Base-by-base conservation (phyloP, 53 echinoderm and acorn worm species). In the Zoroaster sp. region DNA sequence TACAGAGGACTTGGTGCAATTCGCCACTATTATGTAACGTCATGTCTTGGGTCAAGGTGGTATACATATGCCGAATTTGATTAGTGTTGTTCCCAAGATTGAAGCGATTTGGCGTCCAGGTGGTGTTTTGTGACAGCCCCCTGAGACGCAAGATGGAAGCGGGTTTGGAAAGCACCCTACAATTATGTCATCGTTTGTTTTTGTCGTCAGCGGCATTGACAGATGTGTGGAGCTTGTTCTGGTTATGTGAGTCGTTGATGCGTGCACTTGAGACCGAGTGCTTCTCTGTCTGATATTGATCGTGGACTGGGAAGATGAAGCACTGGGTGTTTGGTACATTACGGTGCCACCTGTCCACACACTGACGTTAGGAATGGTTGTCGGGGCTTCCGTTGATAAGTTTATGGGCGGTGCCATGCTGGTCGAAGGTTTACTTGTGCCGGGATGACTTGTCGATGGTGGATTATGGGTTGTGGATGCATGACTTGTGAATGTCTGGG, bases 81-180 rank as follows among this genome's bases (percentile, higher is more conserved):
- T 33, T n/a, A 6, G 52, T 71, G 13, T 49, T 70, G 49, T 34
- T 45, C 43, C 47, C 47, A 20, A 85, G 71, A 18, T 53, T 10
- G 20, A 49, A 71, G 14, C 47, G 49, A 34, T 85, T 85, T 4
- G 85, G 85, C 32, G 52, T 49, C 69, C 47, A 14, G 14, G 85
- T 85, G 32, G 69, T 66, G 71, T 71, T 51, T n/a, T 13, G n/a
- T 2, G 85, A 85, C 47, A 85, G 36, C 85, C 71, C 10, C 2
- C 23, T 1, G 42, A 4, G 18, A 49, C 51, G 38, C 85, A 85
- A 13, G 14, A 1, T 3, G n/a, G 15, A 4, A 70, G 70, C 11
- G 85, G 51, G 4, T 85, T 46, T 7, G 51, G 49, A 35, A 46
- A 51, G 47, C 85, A 85, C 4, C 21, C 85, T 4, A 20, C 21